Percentiles rank a stretch among this genome's conserved stretches.
These are phyloP conservation scores for Scrobipalpa costella DNA, from an alignment of 2,888 invertebrate species.

Conservation along the genomic window DNA sequence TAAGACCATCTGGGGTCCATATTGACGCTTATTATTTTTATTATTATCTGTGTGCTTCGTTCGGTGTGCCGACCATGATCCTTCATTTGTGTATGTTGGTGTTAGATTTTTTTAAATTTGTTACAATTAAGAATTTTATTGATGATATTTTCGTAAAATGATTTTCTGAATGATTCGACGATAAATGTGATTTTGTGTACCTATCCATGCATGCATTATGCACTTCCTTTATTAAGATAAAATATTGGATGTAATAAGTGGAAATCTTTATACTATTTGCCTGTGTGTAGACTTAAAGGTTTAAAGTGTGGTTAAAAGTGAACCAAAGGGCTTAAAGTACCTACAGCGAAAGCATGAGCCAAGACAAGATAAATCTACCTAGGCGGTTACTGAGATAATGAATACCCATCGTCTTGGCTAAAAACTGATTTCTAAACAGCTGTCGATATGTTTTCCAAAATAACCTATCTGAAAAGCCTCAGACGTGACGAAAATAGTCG, in stretches of 20 bases:
- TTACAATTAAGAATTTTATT: background rate
- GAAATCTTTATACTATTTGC: background rate
- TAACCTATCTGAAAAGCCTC: too few relatives aligned
- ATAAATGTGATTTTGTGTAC: conserved; percentile 11
- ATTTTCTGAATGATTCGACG: conserved; percentile 8
- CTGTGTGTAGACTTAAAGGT: background rate
- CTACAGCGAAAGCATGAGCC: too few relatives aligned
- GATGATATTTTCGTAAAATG: background rate
- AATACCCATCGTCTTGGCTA: too few relatives aligned
- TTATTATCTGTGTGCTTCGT: conserved; percentile 44
- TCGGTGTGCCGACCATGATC: conserved; percentile 41
- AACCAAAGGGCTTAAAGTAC: too few relatives aligned
- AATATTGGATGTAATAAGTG: background rate
- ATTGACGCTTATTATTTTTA: conserved; percentile 40
- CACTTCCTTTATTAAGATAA: background rate
- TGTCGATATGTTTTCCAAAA: too few relatives aligned
- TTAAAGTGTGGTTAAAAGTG: too few relatives aligned
- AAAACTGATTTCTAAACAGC: too few relatives aligned
- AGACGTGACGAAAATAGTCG: too few relatives aligned
- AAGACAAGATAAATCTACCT: too few relatives aligned
- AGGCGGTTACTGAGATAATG: too few relatives aligned
- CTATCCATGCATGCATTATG: conserved; percentile 5
- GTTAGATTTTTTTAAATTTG: conserved; percentile 8
- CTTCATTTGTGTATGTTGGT: conserved; percentile 23
- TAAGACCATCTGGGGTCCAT: conserved; percentile 37